phyloP scores from a whole-genome alignment of 2,797 vertebrate genomes.

The Sebastes taczanowskii region DNA sequence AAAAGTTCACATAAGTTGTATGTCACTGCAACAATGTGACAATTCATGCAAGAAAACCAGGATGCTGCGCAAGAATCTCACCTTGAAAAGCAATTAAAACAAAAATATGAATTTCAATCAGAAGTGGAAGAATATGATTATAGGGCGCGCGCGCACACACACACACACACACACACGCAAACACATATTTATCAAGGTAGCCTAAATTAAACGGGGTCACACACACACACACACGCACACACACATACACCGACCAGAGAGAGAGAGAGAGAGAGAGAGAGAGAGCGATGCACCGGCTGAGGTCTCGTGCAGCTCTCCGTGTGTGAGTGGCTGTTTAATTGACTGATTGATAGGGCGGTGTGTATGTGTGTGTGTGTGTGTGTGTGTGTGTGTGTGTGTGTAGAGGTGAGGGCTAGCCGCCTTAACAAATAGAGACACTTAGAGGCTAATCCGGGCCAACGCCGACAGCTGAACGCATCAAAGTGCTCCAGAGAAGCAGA shows the following conservation, averaged over 20 bases:
- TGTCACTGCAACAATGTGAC: not conserved
- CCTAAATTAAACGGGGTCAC: constrained; percentile 55
- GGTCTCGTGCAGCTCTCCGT: constrained; percentile 50
- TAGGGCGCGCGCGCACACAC: constrained; percentile 14
- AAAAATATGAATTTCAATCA: not conserved
- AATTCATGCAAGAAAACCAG: not conserved
- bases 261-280: not conserved
- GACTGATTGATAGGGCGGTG: constrained; percentile 84
- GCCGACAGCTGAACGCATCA: constrained; percentile 63
- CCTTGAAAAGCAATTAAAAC: not conserved
- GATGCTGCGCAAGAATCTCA: not conserved
- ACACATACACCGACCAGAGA: not conserved
- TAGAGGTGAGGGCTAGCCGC: constrained; percentile 80
- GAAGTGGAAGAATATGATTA: not conserved
- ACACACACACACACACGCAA: constrained; percentile 31
- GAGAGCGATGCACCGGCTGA: constrained; percentile 37
- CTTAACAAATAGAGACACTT: constrained; percentile 85
- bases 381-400: no score
- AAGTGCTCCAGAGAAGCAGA: constrained; percentile 37
- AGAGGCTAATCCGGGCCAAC: constrained; percentile 80
- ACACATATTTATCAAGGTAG: constrained; percentile 40
- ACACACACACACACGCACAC: not conserved
- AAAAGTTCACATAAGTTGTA: not conserved
- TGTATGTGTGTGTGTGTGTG: no score
- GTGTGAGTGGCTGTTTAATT: constrained; percentile 84